These are phyloP conservation scores for Crotalus helleri DNA, from an alignment of 2,113 vertebrate species.

Conservation along the genomic window DNA sequence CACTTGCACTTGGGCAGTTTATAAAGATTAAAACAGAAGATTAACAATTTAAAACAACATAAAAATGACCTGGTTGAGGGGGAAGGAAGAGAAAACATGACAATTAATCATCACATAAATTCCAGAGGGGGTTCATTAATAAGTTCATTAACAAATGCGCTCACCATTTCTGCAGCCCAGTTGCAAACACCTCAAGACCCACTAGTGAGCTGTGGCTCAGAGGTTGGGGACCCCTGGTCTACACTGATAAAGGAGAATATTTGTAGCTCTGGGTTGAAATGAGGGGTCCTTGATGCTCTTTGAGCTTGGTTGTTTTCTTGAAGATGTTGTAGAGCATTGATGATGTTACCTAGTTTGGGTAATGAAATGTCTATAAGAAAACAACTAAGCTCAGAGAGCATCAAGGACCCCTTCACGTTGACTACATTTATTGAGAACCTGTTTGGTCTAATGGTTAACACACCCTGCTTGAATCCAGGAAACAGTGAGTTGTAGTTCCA, in stretches of 20 bases:
- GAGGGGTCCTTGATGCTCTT: neutral
- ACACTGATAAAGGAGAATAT: neutral
- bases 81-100: neutral
- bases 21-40: neutral
- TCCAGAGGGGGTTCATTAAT: neutral
- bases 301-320: no score
- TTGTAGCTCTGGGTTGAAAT: neutral
- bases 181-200: neutral
- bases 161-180: neutral
- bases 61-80: neutral
- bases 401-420: no score
- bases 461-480: neutral
- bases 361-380: no score
- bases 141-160: neutral
- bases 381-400: no score
- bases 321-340: no score
- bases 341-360: no score
- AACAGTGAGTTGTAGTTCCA: neutral
- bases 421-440: neutral
- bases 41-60: neutral
- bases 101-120: neutral
- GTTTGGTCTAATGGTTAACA: neutral
- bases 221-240: neutral
- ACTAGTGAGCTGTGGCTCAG: neutral
- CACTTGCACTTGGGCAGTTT: neutral